Conservation (phyloP, 1,140 invertebrate genomes). For the Drosophila littoralis region DNA sequence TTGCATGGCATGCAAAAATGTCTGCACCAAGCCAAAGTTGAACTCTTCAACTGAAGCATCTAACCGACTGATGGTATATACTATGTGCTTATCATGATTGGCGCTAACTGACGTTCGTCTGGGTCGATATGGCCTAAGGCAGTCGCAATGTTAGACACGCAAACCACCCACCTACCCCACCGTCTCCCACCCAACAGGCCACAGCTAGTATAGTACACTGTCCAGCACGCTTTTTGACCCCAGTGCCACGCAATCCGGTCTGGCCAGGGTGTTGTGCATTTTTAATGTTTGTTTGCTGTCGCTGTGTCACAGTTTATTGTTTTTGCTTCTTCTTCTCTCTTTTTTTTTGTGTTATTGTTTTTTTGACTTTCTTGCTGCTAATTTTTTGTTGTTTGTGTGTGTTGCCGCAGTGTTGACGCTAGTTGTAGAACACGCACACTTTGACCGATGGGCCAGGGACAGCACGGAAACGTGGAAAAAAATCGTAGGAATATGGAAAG, state of each 20-base stretch:
- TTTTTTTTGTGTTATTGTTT: background rate
- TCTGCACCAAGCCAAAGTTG: background rate
- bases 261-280: constrained; percentile 44
- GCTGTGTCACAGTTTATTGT: constrained; percentile 60
- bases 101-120: constrained; percentile 21
- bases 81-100: constrained; percentile 39
- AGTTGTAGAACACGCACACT: constrained; percentile 56
- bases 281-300: constrained; percentile 73
- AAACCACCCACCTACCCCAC: constrained; percentile 3
- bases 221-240: constrained; percentile 19
- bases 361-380: constrained; percentile 20
- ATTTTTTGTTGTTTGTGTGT: constrained; percentile 7
- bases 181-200: background rate
- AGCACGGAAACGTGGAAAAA: constrained; percentile 5
- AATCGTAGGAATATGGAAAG: background rate
- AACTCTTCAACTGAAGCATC: constrained; percentile 2
- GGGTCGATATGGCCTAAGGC: constrained; percentile 41
- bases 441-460: constrained; percentile 34
- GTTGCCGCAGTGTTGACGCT: constrained; percentile 48
- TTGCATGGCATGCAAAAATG: constrained; percentile 6
- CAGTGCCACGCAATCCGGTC: constrained; percentile 18
- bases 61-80: background rate
- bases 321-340: constrained; percentile 17
- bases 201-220: constrained; percentile 18
- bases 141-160: constrained; percentile 38